Conservation (phyloP, 2,888 invertebrate genomes). For the Xestia ashworthii region DNA sequence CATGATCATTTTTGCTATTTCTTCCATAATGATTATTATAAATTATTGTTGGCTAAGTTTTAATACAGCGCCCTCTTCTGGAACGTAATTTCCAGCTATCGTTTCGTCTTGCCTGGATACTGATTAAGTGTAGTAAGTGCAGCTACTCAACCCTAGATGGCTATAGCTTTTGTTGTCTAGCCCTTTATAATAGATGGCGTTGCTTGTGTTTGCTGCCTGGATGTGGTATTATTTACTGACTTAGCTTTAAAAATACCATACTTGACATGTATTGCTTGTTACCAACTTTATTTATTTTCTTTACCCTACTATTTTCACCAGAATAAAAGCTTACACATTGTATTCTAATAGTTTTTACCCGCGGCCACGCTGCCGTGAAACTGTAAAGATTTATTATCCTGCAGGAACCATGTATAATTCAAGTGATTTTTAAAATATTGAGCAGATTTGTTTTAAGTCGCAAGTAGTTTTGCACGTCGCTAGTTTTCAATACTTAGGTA, state of each 20-base stretch:
- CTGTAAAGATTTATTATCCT: constrained; percentile 52
- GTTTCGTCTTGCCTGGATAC: too few relatives aligned
- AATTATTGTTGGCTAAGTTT: too few relatives aligned
- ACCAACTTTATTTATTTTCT: constrained; percentile 39
- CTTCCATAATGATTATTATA: too few relatives aligned
- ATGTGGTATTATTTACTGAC: too few relatives aligned
- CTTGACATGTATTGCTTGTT: constrained; percentile 36
- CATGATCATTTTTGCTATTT: too few relatives aligned
- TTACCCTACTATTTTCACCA: constrained; percentile 26
- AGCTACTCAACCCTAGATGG: too few relatives aligned
- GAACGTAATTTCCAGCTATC: too few relatives aligned
- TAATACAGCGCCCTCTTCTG: too few relatives aligned
- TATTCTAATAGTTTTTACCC: constrained; percentile 43
- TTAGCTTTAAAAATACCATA: constrained; percentile 40
- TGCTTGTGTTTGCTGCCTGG: too few relatives aligned
- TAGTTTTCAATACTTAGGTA: background rate
- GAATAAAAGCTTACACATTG: constrained; percentile 45
- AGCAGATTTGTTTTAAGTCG: constrained; percentile 39
- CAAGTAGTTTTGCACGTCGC: constrained; percentile 5
- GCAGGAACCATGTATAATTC: constrained; percentile 25
- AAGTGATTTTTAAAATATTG: constrained; percentile 47
- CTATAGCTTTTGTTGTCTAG: too few relatives aligned
- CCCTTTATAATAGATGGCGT: too few relatives aligned
- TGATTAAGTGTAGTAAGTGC: too few relatives aligned
- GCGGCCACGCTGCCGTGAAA: constrained; percentile 28